These are phyloP conservation scores for Mesopsocus fuscifrons DNA, from an alignment of 2,888 invertebrate species.

Conservation along the genomic window DNA sequence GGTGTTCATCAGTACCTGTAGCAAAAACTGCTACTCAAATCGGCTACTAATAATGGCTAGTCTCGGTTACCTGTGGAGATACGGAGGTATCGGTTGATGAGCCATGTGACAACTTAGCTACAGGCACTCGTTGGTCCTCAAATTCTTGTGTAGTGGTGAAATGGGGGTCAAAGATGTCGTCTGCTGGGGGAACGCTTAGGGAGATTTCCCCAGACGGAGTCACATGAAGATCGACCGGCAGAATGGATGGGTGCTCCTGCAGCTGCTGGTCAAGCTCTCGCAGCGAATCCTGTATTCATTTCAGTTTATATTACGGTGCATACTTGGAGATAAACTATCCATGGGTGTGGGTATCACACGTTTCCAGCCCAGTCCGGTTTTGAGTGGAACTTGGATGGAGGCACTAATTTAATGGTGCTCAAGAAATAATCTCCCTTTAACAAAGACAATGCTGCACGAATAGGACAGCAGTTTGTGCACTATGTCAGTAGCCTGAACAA, in stretches of 20 bases:
- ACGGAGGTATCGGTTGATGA: constrained; percentile 21
- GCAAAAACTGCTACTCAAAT: too few species aligned
- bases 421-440: too few species aligned
- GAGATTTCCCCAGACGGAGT: constrained; percentile 51
- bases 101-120: constrained; percentile 45
- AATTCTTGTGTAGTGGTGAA: constrained; percentile 26
- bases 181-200: constrained; percentile 38
- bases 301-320: constrained; percentile 68
- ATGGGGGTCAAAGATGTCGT: constrained; percentile 34
- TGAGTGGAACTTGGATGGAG: too few species aligned
- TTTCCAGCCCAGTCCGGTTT: too few species aligned
- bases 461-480: too few species aligned
- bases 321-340: constrained; percentile 83
- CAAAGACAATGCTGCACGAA: too few species aligned
- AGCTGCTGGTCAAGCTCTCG: constrained; percentile 72
- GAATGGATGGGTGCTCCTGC: constrained; percentile 75
- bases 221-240: constrained; percentile 87
- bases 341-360: too few species aligned
- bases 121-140: constrained; percentile 62
- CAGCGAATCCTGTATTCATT: constrained; percentile 57
- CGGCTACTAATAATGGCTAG: too few species aligned
- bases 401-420: too few species aligned
- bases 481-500: too few species aligned
- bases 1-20: too few species aligned
- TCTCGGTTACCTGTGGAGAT: constrained; percentile 37